These are phyloP conservation scores for Porites divaricata DNA, from an alignment of 92 coral and sea anemone genomes.

Conservation along the genomic window DNA sequence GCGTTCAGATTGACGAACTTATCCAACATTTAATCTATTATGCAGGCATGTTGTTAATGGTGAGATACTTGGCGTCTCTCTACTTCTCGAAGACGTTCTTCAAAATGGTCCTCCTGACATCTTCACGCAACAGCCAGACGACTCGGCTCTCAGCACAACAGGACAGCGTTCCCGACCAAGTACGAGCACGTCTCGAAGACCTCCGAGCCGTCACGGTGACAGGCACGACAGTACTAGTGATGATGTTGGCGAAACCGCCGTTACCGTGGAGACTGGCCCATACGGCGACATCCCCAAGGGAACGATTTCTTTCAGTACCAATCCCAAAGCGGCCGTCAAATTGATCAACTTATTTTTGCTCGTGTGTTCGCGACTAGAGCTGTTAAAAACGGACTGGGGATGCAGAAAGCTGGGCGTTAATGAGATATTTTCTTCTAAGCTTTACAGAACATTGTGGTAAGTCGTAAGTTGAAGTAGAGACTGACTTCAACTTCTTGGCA, in stretches of 20 bases:
- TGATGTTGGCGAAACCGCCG: conserved; percentile 16
- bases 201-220: conserved; percentile 75
- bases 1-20: background rate
- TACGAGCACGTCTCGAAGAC: conserved; percentile 86
- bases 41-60: conserved; percentile 98
- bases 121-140: conserved; percentile 74
- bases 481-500: too few species aligned
- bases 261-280: conserved; percentile 42
- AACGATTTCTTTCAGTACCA: conserved; percentile 80
- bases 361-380: conserved; percentile 90
- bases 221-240: conserved; percentile 40
- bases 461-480: background rate
- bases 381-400: conserved; percentile 93
- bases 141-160: conserved; percentile 65
- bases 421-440: conserved; percentile 79
- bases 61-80: conserved; percentile 96
- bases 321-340: conserved; percentile 93
- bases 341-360: conserved; percentile 85
- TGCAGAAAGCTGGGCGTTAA: conserved; percentile 91
- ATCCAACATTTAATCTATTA: background rate
- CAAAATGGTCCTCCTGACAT: conserved; percentile 95
- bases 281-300: conserved; percentile 89
- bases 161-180: conserved; percentile 82
- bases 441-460: conserved; percentile 91
- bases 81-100: conserved; percentile 93